Base-by-base conservation (phyloP, 2,888 invertebrate species). In the Teleiodes luculella region DNA sequence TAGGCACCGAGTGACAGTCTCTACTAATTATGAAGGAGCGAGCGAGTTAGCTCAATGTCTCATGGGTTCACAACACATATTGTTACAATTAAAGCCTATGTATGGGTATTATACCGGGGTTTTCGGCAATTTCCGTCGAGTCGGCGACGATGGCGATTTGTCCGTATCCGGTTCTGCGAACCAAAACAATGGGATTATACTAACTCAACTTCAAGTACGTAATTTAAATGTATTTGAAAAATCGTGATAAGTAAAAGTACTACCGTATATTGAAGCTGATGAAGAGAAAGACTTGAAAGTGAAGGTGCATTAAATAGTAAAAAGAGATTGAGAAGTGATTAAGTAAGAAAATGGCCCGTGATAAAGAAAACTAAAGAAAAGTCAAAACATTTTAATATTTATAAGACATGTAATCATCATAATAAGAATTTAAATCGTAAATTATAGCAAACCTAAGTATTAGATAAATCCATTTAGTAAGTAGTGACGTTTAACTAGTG, bases 121-220 rank as follows among this genome's bases (percentile, higher is more conserved):
- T 94, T 97, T 97, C 87, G 97, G 97, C 91, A 97, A 92, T 94
- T 97, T 97, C 93, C 97, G 94, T 92, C 96, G 93, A 68, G 97
- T 96, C 76, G 96, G 96, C 78, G 96, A 96, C 68, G 95, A 94
- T 77, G 96, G 96, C 74, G 95, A 92, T 92, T 96, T 96, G 88
- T 96, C 96, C 79, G 92, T 92, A 83, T 96, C 96, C 70, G 94
- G 93, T 90, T 96, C 96, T 96, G 94, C 72, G 83, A 83, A 86
- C 71, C 77, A 83, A 84, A 86, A 83, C 61, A 81, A 78, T 66
- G 71, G 75, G 66, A 72, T 78, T 75, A 76, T 72, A 74, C 74
- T 66, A 72, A 37, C 50, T 46, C 56, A 51, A 35, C 47, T 60
- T 16, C 36, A 39, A 36, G 43, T 51, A 31, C 7, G 14, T 18